Evolutionary conservation across 2,797 vertebrate genomes (phyloP), one percentile per base, ranked within the genome.

Genomic region (Poeciliopsis gracilis): DNA sequence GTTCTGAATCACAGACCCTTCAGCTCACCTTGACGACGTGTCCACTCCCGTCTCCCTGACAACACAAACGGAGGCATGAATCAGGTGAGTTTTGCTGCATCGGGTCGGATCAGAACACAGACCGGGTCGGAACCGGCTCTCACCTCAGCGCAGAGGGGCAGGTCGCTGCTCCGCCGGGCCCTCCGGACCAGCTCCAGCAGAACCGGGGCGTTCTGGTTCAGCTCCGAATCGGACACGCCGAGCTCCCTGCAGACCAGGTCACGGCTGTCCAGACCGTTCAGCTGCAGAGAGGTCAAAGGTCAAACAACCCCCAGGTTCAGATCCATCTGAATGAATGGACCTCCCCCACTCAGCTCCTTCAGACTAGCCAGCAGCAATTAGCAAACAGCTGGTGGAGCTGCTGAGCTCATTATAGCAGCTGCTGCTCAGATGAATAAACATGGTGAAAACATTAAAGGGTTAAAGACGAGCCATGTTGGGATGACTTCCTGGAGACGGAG

Each of bases 171-270:
- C 77, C 94, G 95, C 10, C 95, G 94, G 81, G 93, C 94, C 69
- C 94, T 96, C 86, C 90, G 94, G 85, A 98, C 88, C 51, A 99
- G 94, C 78, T 99, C 97, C 82, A 98, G 87, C 23, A 99, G 86
- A 25, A 99, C 88, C 6, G 97, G 97, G 23, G 92, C 94, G 49
- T 94, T 95, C 78, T 89, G 94, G 72, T 95, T 94, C 38, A 90
- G 88, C 76, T 97, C 96, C 0, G 91, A 93, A 83, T 97, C 97
- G 0, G 79, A 89, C 76, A 99, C 95, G 70, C 95, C 96, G 82
- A 99, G 94, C 18, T 98, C 96, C 76, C 87, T 94, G 78, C 95
- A 96, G 84, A 98, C 91, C 82, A 90, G 92, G 77, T 97, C 96
- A 84, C 98, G 95, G 43, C 94, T 90, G 38, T 98, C 97, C 23